phyloP scores from a whole-genome alignment of 2,113 vertebrate species.

The Gyps fulvus region DNA sequence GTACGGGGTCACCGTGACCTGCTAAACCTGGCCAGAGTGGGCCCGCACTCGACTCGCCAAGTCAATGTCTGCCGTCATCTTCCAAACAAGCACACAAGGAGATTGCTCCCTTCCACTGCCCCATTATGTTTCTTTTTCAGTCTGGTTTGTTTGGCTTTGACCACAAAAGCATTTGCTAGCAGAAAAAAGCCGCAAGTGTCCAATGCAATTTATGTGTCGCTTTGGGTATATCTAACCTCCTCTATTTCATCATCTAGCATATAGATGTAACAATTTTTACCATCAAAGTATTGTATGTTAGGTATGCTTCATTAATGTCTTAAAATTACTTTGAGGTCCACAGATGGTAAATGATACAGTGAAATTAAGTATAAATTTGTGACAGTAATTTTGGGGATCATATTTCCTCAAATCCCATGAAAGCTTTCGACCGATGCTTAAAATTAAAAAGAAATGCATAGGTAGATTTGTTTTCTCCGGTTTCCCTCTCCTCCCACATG shows the following conservation, averaged over 20 bases:
- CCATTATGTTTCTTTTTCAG: neutral
- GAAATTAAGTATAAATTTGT: neutral
- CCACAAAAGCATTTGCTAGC: neutral
- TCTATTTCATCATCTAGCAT: neutral
- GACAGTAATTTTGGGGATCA: neutral
- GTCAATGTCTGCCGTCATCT: accelerated
- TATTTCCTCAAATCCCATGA: neutral
- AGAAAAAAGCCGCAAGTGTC: neutral
- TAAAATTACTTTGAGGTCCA: neutral
- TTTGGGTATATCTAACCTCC: neutral
- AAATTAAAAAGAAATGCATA: neutral
- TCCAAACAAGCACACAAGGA: neutral
- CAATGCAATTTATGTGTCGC: neutral
- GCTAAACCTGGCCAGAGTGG: neutral
- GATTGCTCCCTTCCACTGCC: neutral
- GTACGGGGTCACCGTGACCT: accelerated
- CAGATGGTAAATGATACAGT: neutral
- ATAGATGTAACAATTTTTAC: neutral
- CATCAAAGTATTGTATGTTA: neutral
- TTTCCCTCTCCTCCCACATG: neutral
- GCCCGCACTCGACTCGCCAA: accelerated
- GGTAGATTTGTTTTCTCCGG: neutral
- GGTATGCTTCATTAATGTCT: neutral
- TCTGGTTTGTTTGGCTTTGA: neutral
- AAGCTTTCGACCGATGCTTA: neutral